Evolutionary conservation across 1,140 invertebrate species (phyloP).

Genomic region (Drosophila asahinai): DNA sequence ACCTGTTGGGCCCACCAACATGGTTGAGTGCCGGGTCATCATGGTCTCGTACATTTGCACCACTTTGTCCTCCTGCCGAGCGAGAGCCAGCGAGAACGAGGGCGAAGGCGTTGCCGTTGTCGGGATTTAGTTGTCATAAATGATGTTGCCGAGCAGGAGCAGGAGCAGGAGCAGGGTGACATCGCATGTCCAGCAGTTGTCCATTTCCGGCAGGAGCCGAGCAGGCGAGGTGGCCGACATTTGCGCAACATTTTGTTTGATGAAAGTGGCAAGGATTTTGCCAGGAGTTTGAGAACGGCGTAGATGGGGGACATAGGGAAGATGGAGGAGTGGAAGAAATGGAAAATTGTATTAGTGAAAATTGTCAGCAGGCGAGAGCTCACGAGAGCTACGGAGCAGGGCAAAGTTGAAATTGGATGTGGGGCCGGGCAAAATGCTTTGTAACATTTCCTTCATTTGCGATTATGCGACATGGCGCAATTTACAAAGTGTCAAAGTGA

Average conservation of each 20-base stretch:
- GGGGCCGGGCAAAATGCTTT: slow-evolving; percentile 69
- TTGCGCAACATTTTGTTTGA: slow-evolving; percentile 80
- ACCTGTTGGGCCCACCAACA: slow-evolving; percentile 96
- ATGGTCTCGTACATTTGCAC: slow-evolving; percentile 96
- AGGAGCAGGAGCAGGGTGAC: slow-evolving; percentile 40
- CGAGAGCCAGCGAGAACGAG: slow-evolving; percentile 9
- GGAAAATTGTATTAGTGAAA: slow-evolving; percentile 78
- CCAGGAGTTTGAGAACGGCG: slow-evolving; percentile 25
- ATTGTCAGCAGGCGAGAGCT: slow-evolving; percentile 51
- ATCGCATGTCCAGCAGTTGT: slow-evolving; percentile 71
- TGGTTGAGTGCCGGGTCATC: slow-evolving; percentile 96
- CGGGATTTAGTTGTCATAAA: slow-evolving; percentile 82
- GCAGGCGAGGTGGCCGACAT: slow-evolving; percentile 43
- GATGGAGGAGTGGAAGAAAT: slow-evolving; percentile 19
- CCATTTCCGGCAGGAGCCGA: slow-evolving; percentile 59
- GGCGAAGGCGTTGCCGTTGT: slow-evolving; percentile 62
- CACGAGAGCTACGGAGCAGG: slow-evolving; percentile 3
- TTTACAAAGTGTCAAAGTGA: slow-evolving; percentile 84
- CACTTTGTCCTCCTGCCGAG: slow-evolving; percentile 92
- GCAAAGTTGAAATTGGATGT: slow-evolving; percentile 78
- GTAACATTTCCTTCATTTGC: slow-evolving; percentile 80
- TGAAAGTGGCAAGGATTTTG: slow-evolving; percentile 68
- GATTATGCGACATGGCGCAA: slow-evolving; percentile 77
- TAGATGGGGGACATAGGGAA: slow-evolving; percentile 1
- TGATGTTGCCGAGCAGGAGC: slow-evolving; percentile 46